phyloP scores from a whole-genome alignment of 2,113 vertebrate species.

The Elephas maximus region DNA sequence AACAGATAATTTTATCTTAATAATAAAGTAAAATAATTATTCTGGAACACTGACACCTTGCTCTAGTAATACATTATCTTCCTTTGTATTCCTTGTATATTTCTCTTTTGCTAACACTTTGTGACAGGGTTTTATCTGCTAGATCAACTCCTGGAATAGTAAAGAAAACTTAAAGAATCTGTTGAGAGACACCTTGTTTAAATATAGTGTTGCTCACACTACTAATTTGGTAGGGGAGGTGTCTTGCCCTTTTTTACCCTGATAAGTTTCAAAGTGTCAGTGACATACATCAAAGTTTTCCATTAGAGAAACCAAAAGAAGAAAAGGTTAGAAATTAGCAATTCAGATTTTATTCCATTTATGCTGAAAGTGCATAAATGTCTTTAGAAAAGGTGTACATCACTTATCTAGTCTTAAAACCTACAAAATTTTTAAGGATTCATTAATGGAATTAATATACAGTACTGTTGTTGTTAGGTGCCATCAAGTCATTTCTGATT shows the following conservation, averaged over 20 bases:
- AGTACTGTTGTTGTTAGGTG: no score
- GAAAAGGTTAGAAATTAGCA: neutral
- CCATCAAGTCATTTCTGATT: neutral
- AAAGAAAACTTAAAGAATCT: slow-evolving; percentile 60
- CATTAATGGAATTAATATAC: neutral
- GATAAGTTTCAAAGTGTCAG: slow-evolving; percentile 84
- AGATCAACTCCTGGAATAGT: neutral
- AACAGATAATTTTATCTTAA: neutral
- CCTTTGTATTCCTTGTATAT: slow-evolving; percentile 35
- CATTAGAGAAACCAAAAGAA: slow-evolving; percentile 70
- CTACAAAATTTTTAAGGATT: neutral
- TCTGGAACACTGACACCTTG: neutral
- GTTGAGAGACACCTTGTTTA: slow-evolving; percentile 49
- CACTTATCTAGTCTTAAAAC: neutral
- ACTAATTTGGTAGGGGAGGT: slow-evolving; percentile 68
- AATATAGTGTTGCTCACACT: slow-evolving; percentile 29
- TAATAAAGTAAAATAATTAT: neutral
- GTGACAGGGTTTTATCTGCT: slow-evolving; percentile 64
- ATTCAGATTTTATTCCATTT: neutral
- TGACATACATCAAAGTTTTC: slow-evolving; percentile 81
- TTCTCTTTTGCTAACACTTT: slow-evolving; percentile 55
- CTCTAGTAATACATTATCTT: neutral
- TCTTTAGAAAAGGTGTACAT: neutral
- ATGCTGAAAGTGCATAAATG: neutral
- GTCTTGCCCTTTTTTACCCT: slow-evolving; percentile 67